Base-by-base conservation (phyloP, 92 coral and sea anemone genomes). In the Epizoanthus fatuus region DNA sequence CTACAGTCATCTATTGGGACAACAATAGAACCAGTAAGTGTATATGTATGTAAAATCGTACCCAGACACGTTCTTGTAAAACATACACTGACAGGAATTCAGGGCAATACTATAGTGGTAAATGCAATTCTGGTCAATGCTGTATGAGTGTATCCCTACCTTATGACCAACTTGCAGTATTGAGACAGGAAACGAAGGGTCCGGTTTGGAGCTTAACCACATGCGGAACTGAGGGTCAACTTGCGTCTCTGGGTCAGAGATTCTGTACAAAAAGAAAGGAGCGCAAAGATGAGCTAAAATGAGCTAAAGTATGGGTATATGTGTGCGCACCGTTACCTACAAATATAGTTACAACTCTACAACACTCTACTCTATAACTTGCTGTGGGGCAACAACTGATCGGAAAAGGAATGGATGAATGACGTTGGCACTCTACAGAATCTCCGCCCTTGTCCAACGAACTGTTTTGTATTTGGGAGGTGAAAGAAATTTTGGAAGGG, bases 181-280 rank as follows among this genome's bases (percentile, higher is more conserved):
- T 70, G 99, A 95, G 55, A 97, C 89, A 56, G 99, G 99, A 44
- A 97, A 97, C 7, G 92, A 91, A 6, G 93, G 90, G 66, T 97
- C 94, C 57, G 99, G 99, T 76, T 95, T 95, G 69, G 98, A 97
- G 70, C 99, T 97, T 69, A 97, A 89, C 99, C 98, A 97, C 94
- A 97, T 95, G 71, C 99, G 95, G 66, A 97, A 97, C 79, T 95
- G 93, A 22, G 98, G 94, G 60, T 97, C 97, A 3, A 97, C 97
- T 15, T 67, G 60, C 5, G 96, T 94, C 15, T 91, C 92, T 19
- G 98, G 96, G 68, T 86, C 86, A 17, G 93, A 92, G 22, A 97
- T 91, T 80, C 99, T 97, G n/a, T 13, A n/a, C 32, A 74, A 12
- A 11, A 35, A 2, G 7, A 75, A 40, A 20, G n/a, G 5, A 75